These are phyloP conservation scores for Sisor rabdophorus DNA, from an alignment of 2,113 vertebrate genomes.

Conservation along the genomic window DNA sequence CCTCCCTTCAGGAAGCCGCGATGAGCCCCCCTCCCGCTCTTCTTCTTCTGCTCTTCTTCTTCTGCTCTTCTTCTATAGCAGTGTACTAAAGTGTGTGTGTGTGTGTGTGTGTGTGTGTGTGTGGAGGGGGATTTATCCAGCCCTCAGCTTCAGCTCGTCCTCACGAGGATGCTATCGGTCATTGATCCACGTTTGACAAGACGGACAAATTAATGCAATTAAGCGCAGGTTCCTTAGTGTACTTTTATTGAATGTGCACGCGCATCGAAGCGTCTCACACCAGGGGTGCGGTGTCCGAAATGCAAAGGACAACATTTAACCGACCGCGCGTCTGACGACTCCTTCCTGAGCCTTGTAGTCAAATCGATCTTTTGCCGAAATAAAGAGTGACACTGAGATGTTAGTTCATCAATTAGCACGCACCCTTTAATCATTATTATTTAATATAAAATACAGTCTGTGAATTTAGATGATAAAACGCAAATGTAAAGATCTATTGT, in stretches of 20 bases:
- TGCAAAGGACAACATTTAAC: conserved; percentile 61
- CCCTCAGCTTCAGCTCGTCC: conserved; percentile 59
- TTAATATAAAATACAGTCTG: too few species aligned
- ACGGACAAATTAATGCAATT: conserved; percentile 94
- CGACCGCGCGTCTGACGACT: conserved; percentile 6
- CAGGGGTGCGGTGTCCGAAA: conserved; percentile 78
- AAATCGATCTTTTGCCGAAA: conserved; percentile 51
- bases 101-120: too few species aligned
- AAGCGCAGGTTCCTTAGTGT: conserved; percentile 77
- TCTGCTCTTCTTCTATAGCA: conserved; percentile 47
- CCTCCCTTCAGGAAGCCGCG: conserved; percentile 83
- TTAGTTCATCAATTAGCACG: neutral
- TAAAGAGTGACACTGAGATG: conserved; percentile 53
- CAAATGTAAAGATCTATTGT: neutral
- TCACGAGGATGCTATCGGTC: conserved; percentile 73
- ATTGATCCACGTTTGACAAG: conserved; percentile 87
- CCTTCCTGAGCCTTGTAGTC: neutral
- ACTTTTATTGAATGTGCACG: neutral
- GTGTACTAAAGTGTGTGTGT: conserved; percentile 48
- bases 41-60: neutral
- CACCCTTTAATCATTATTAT: neutral
- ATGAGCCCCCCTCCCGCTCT: conserved; percentile 68
- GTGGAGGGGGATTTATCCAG: conserved; percentile 58
- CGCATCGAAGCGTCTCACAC: neutral
- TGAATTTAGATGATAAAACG: too few species aligned